A percentile compares a stretch with the other conserved stretches of the same genome.
Evolutionary conservation across 2,888 invertebrate species (phyloP).

Genomic region (Tromatobia lineatoria): DNA sequence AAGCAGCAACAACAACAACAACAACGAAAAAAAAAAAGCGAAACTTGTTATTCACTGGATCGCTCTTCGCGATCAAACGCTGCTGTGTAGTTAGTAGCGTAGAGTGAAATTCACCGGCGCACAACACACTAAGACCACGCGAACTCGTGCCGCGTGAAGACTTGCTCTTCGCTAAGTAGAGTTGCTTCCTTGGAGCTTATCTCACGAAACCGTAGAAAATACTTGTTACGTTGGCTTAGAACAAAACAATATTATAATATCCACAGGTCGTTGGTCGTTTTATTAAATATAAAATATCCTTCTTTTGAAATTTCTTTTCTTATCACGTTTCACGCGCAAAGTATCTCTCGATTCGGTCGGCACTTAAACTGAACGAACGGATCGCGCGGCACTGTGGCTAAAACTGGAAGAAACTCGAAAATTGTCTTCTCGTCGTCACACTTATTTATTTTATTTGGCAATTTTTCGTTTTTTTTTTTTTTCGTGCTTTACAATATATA

Average conservation of each 20-base stretch:
- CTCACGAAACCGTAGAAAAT: background rate
- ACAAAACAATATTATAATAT: slow-evolving; percentile 21
- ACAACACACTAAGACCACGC: slow-evolving; percentile 10
- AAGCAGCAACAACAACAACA: background rate
- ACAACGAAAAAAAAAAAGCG: background rate
- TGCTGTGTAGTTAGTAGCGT: background rate
- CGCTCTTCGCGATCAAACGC: slow-evolving; percentile 4
- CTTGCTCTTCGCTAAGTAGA: background rate
- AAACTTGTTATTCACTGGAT: slow-evolving; percentile 7
- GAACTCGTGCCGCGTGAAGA: slow-evolving; percentile 15
- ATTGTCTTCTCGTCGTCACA: slow-evolving; percentile 25
- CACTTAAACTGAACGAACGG: background rate
- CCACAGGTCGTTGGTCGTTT: slow-evolving; percentile 25
- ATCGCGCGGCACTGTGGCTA: slow-evolving; percentile 2
- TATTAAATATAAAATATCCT: background rate
- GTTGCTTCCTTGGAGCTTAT: background rate
- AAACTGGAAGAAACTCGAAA: slow-evolving; percentile 31
- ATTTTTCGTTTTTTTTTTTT: background rate
- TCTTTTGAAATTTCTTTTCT: background rate
- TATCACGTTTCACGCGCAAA: background rate
- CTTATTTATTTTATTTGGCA: slow-evolving; percentile 11
- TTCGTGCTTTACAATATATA: background rate
- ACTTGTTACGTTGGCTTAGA: background rate
- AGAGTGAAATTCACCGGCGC: background rate
- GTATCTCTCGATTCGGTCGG: background rate